Base-by-base conservation (phyloP, 2,888 invertebrate species). In the Cyaniris semiargus region DNA sequence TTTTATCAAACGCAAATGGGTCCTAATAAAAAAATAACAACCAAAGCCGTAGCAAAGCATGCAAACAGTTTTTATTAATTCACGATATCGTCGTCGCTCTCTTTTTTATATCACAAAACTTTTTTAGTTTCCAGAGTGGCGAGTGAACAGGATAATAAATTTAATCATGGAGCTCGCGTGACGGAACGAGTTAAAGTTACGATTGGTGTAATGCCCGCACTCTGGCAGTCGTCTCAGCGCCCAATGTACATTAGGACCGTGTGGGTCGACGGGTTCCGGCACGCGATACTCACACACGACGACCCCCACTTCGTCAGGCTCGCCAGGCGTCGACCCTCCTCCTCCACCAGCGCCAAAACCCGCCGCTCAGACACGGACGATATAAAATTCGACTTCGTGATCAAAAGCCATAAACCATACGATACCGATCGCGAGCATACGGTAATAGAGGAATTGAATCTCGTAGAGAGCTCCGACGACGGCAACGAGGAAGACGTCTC, bases 261-360 rank as follows among this genome's bases (percentile, higher is more conserved):
- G 76, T 97, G 97, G 97, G 95, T 96, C 78, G 95, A 96, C 85
- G 96, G 96, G 27, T 95, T 95, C 82, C 94, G 96, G 81, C 96
- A 96, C 90, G 96, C 96, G 23, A 95, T 97, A 75, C 91, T 97
- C 76, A 94, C 95, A 7, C 91, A 95, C 79, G 95, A 96, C 89
- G 96, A 96, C 87, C 96, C 94, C 0, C 88, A 89, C 81, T 86
- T 88, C 78, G 83, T 88, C 21, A 89, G 87, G 79, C 83, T 82
- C 81, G 76, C 88, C 79, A 85, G 86, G 81, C 80, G 85, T 31
- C 83, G 93, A 72, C 93, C 93, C 0, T 84, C 88, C 80, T 93
- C 92, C 0, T 90, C 92, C 0, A 85, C 86, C n/a, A 89, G 86
- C 79, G 86, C 80, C 0, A 85, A 81, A 76, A 83, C 82, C 76